phyloP scores from a whole-genome alignment of 2,888 invertebrate species.

The Lasioglossum malachurum region DNA sequence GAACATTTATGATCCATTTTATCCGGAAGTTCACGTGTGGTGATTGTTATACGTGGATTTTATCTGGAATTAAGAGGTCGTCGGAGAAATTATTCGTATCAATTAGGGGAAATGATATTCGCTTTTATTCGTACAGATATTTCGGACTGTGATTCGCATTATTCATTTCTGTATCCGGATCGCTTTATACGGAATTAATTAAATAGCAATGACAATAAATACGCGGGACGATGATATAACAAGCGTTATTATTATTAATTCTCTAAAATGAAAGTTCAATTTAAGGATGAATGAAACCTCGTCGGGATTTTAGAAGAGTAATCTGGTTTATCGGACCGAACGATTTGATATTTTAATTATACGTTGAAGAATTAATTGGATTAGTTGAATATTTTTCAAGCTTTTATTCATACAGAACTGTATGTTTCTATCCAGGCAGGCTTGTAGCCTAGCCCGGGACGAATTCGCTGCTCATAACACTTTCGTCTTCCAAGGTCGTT shows the following conservation, averaged over 20 bases:
- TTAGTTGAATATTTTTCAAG: too few species aligned
- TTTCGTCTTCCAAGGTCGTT: neutral
- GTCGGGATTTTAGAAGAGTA: neutral
- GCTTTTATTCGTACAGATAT: neutral
- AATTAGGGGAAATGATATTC: neutral
- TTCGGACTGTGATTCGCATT: neutral
- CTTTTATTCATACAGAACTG: neutral
- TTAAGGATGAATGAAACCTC: neutral
- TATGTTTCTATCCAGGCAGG: neutral
- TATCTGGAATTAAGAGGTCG: neutral
- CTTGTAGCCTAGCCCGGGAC: neutral
- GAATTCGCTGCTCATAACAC: neutral
- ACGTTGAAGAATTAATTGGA: too few species aligned
- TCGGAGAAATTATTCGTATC: neutral
- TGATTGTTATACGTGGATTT: neutral
- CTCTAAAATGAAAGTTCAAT: too few species aligned
- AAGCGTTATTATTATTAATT: too few species aligned
- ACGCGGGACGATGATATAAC: neutral
- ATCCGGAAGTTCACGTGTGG: neutral
- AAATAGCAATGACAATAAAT: neutral
- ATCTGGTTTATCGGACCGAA: too few species aligned
- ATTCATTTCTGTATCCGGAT: neutral
- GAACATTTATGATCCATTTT: neutral
- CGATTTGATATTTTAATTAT: too few species aligned
- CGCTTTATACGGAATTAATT: neutral